A percentile compares a stretch with the other conserved stretches of the same genome.
Evolutionary conservation across 1,140 invertebrate genomes (phyloP).

Genomic region (Drosophila tristis): DNA sequence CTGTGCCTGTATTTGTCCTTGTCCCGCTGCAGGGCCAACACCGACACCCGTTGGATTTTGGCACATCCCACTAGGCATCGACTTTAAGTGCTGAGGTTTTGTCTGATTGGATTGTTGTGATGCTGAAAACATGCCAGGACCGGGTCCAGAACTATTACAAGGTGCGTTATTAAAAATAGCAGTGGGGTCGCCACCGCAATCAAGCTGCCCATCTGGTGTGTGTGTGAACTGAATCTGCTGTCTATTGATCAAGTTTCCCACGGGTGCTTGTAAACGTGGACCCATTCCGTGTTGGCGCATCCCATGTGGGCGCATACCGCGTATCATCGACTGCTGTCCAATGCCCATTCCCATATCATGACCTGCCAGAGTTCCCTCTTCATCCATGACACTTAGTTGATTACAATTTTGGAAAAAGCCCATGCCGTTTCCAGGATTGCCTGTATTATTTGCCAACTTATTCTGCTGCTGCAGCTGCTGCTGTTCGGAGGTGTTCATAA

Average conservation of each 20-base stretch:
- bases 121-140: conserved; percentile 40
- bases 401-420: conserved; percentile 85
- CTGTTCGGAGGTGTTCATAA: conserved; percentile 45
- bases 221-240: conserved; percentile 57
- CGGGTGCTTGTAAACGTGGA: conserved; percentile 53
- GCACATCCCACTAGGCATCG: conserved; percentile 48
- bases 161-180: conserved; percentile 49
- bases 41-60: conserved; percentile 71
- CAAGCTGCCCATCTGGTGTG: conserved; percentile 48
- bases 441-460: conserved; percentile 57
- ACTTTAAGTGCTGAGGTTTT: conserved; percentile 53
- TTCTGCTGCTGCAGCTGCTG: conserved; percentile 52
- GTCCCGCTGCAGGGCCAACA: not conserved
- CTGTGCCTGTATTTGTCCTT: conserved; percentile 35
- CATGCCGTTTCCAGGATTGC: conserved; percentile 36
- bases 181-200: conserved; percentile 58
- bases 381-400: conserved; percentile 78
- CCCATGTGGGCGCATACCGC: conserved; percentile 67
- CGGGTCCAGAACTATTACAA: conserved; percentile 15
- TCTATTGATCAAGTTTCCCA: conserved; percentile 22
- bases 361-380: conserved; percentile 79
- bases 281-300: conserved; percentile 59
- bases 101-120: conserved; percentile 42
- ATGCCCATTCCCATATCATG: conserved; percentile 85
- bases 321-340: conserved; percentile 75